Evolutionary conservation across 2,113 vertebrate genomes (phyloP).

Genomic region (Stigmatopora argus): DNA sequence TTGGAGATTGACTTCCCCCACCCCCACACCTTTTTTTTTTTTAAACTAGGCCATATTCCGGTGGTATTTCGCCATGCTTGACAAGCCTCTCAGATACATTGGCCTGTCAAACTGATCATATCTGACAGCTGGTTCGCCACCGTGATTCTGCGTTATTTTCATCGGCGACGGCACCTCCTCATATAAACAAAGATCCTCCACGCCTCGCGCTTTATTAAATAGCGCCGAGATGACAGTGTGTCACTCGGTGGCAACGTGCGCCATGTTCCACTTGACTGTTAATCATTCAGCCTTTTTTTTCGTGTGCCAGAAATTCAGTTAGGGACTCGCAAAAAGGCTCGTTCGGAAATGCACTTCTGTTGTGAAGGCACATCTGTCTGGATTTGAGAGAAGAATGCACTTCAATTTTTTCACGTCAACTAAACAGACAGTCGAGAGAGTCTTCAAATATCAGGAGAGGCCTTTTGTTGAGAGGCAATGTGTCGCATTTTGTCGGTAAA

Average conservation of each 20-base stretch:
- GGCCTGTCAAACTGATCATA: constrained; percentile 22
- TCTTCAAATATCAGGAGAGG: background rate
- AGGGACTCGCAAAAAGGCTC: constrained; percentile 15
- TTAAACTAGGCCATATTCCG: constrained; percentile 5
- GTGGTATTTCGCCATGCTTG: background rate
- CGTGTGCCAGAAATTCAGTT: constrained; percentile 6
- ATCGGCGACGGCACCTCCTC: constrained; percentile 26
- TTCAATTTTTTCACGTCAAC: constrained; percentile 28
- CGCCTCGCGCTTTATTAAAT: constrained; percentile 28
- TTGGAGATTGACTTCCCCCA: background rate
- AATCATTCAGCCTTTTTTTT: constrained; percentile 26
- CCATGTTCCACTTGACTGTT: constrained; percentile 37
- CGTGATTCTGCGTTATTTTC: constrained; percentile 36
- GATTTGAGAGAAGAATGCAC: constrained; percentile 36
- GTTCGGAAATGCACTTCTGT: constrained; percentile 25
- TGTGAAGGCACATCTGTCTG: constrained; percentile 21
- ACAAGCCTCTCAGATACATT: constrained; percentile 13
- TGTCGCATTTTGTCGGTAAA: background rate
- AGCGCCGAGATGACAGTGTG: constrained; percentile 21
- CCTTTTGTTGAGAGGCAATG: background rate
- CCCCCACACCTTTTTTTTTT: background rate
- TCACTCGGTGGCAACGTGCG: constrained; percentile 23
- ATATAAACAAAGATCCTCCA: constrained; percentile 32
- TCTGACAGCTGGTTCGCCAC: constrained; percentile 42
- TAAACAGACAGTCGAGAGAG: background rate